Conservation (phyloP, 2,113 vertebrate species). For the Ctenodactylus gundi region DNA sequence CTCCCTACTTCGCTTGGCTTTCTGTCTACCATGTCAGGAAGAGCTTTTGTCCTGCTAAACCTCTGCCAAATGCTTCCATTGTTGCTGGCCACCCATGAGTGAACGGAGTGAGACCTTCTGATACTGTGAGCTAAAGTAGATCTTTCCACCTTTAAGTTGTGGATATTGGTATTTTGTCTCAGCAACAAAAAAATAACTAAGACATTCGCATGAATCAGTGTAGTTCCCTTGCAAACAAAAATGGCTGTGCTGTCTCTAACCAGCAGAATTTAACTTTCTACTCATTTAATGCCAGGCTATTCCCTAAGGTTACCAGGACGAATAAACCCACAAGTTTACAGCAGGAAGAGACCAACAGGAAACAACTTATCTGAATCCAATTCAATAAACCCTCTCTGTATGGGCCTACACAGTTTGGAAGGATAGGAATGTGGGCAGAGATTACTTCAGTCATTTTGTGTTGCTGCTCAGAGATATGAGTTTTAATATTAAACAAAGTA, state of each 20-base stretch:
- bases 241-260: neutral
- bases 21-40: too few species aligned
- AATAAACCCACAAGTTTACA: neutral
- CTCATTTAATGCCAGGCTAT: neutral
- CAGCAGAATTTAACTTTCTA: constrained; percentile 17
- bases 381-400: neutral
- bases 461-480: neutral
- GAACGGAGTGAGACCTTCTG: too few species aligned
- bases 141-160: too few species aligned
- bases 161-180: too few species aligned
- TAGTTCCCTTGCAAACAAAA: neutral
- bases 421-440: neutral
- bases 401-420: neutral
- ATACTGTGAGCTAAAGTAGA: too few species aligned
- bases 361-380: neutral
- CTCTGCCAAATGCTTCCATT: too few species aligned
- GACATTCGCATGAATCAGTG: neutral
- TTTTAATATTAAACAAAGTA: constrained; percentile 14
- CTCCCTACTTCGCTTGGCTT: too few species aligned
- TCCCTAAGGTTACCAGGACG: neutral
- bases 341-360: neutral
- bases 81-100: too few species aligned
- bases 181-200: too few species aligned
- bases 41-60: too few species aligned
- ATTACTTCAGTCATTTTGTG: neutral